Evolutionary conservation across 2,113 vertebrate genomes (phyloP), one percentile per base, ranked within the genome.

Genomic region (Rhinolophus sinicus): DNA sequence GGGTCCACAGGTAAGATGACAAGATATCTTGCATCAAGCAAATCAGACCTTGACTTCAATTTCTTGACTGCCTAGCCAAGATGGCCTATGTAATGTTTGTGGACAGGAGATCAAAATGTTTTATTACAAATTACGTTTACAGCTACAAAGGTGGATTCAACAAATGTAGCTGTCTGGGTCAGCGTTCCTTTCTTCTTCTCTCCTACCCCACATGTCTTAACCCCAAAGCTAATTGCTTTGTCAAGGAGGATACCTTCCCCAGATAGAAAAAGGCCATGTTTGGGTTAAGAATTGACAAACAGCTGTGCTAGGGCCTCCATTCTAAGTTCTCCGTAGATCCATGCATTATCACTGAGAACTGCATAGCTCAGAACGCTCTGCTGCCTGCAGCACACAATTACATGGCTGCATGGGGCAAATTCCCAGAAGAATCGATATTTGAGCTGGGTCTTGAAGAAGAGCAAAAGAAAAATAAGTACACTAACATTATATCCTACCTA

Each of bases 31-130:
- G 11, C 33, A 69, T 75, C 86, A 69, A 58, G 72, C 72, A 91
- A 40, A 85, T 72, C 67, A 94, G 65, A 62, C 16, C 47, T 82
- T 82, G 86, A 89, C 40, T 94, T 85, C 69, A 88, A 52, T 50
- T 85, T 96, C 64, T 75, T 50, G 35, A 80, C 87, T 83, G 67
- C 44, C 73, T 82, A 28, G 19, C 62, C 73, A 82, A 44, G 73
- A 47, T 56, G 47, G 70, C 58, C 82, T 44, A 33, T 18, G 26
- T 40, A 78, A 64, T 50, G 58, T 58, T 69, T 80, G 64, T 38
- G 4, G 52, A 78, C 47, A 75, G 76, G 22, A 80, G 50, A 52
- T 75, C 50, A 92, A 92, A 73, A 73, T 12, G 30, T 77, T 95
- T 90, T n/a, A 26, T 40, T 47, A 72, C n/a, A 47, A 87, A 40